These are phyloP conservation scores for Dipodomys merriami DNA, from an alignment of 2,113 vertebrate species.

Conservation along the genomic window DNA sequence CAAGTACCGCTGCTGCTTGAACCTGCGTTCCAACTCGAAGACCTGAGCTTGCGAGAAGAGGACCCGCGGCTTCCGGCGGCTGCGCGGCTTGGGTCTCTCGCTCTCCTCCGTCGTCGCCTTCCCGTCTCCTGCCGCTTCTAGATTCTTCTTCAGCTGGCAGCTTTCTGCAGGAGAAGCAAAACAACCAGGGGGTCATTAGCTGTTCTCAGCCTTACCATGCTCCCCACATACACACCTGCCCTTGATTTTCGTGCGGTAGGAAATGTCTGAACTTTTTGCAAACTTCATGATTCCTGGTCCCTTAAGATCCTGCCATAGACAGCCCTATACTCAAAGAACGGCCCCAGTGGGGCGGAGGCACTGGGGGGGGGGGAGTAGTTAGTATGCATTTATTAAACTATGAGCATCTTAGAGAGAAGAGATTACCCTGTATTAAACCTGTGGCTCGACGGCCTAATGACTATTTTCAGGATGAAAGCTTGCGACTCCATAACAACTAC, in stretches of 20 bases:
- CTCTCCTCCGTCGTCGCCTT: slow-evolving; percentile 83
- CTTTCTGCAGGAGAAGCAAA: slow-evolving; percentile 85
- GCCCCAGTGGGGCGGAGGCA: neutral
- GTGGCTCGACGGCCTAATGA: slow-evolving; percentile 34
- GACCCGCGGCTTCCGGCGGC: slow-evolving; percentile 96
- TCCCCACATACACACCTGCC: neutral
- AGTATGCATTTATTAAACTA: slow-evolving; percentile 29
- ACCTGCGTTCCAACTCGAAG: slow-evolving; percentile 97
- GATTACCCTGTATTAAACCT: slow-evolving; percentile 43
- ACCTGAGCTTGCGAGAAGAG: slow-evolving; percentile 99
- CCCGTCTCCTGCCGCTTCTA: slow-evolving; percentile 85
- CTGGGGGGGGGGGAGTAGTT: neutral
- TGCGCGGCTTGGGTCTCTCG: slow-evolving; percentile 92
- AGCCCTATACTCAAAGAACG: neutral
- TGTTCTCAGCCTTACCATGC: neutral
- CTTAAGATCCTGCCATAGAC: neutral
- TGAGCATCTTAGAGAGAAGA: slow-evolving; percentile 28
- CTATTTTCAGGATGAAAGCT: slow-evolving; percentile 51
- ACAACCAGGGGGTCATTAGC: slow-evolving; percentile 43
- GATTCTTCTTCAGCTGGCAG: slow-evolving; percentile 87
- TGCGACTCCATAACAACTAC: slow-evolving; percentile 34
- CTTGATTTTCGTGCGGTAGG: neutral
- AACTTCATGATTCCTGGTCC: neutral
- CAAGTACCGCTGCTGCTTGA: slow-evolving; percentile 98
- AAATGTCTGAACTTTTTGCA: neutral